Evolutionary conservation across 2,113 vertebrate species (phyloP).

Genomic region (Channa argus): DNA sequence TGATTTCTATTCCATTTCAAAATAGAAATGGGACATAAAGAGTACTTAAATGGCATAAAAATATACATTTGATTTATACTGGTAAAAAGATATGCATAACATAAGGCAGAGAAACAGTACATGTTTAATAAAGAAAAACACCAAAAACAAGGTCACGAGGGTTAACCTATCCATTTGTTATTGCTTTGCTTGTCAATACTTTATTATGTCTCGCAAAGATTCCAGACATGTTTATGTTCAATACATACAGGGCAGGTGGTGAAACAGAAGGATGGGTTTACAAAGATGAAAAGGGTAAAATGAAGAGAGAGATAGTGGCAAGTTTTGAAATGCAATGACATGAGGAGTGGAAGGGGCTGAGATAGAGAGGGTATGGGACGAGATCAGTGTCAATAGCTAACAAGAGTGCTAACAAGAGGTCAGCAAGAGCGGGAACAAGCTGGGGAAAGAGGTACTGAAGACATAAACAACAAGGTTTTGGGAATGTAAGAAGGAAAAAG

Average conservation of each 20-base stretch:
- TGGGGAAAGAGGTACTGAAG: conserved; percentile 14
- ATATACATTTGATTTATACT: background rate
- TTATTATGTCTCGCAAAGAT: conserved; percentile 50
- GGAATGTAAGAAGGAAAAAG: conserved; percentile 36
- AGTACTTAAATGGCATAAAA: background rate
- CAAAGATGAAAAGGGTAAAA: conserved; percentile 27
- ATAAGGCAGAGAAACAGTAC: background rate
- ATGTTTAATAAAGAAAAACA: background rate
- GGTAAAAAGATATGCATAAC: background rate
- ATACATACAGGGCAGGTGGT: conserved; percentile 27
- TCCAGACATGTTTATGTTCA: no score
- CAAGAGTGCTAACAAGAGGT: conserved; percentile 48
- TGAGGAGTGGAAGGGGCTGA: conserved; percentile 20
- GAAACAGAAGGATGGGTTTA: conserved; percentile 25
- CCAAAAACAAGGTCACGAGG: conserved; percentile 24
- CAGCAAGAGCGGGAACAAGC: conserved; percentile 15
- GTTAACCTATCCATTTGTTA: conserved; percentile 11
- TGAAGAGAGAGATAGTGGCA: background rate
- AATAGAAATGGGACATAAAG: background rate
- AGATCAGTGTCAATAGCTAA: conserved; percentile 40
- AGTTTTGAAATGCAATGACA: conserved; percentile 36
- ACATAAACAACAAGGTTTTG: conserved; percentile 46
- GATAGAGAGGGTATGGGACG: conserved; percentile 21
- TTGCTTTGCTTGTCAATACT: conserved; percentile 46
- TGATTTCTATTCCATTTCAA: background rate